These are phyloP conservation scores for Plotosus lineatus DNA, from an alignment of 2,113 vertebrate genomes.

Conservation along the genomic window DNA sequence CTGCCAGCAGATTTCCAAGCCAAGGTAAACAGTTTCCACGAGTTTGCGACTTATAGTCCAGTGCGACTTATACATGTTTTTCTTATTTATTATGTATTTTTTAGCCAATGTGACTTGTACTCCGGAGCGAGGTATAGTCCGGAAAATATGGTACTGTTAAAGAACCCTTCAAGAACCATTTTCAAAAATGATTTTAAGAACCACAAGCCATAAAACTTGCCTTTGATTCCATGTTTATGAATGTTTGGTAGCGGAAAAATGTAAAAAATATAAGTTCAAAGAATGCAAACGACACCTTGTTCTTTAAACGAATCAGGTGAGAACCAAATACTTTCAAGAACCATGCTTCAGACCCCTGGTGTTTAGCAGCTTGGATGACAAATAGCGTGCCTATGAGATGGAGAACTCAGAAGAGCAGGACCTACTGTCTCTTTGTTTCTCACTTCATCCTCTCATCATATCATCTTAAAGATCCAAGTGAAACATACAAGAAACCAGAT, in stretches of 20 bases:
- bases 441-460: constrained; percentile 56
- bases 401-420: constrained; percentile 36
- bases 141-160: no score
- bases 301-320: background rate
- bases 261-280: background rate
- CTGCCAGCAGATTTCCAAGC: no score
- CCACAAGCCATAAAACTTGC: background rate
- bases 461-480: constrained; percentile 76
- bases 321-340: background rate
- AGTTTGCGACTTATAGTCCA: no score
- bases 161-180: background rate
- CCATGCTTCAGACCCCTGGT: background rate
- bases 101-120: no score
- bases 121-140: no score
- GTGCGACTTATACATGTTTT: no score
- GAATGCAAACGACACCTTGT: background rate
- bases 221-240: background rate
- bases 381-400: constrained; percentile 48
- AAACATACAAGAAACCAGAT: constrained; percentile 76
- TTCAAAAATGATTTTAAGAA: background rate
- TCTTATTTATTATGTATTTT: no score
- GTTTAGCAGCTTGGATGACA: constrained; percentile 29
- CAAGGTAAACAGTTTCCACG: no score
- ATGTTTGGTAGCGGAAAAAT: background rate
- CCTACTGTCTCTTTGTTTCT: constrained; percentile 4